A percentile compares a stretch with the other conserved stretches of the same genome.
Evolutionary conservation across 2,888 invertebrate species (phyloP).

Genomic region (Ectobius pallidus): DNA sequence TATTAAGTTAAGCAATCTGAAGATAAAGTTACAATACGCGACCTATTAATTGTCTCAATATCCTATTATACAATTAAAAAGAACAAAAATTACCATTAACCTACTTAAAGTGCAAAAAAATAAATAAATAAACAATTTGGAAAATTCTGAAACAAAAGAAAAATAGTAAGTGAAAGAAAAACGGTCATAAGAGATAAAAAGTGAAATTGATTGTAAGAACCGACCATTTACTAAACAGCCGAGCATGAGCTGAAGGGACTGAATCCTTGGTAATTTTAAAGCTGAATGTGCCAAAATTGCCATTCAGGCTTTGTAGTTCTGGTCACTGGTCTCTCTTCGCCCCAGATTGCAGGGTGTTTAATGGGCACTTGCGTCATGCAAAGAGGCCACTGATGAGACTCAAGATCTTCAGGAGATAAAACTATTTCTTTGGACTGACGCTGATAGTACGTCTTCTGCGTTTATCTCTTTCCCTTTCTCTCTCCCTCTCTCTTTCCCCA

Average conservation of each 20-base stretch:
- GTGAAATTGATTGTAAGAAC: conserved; percentile 33
- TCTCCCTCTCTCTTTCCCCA: too few species aligned
- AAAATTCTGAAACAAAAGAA: conserved; percentile 4
- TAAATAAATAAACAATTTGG: background rate
- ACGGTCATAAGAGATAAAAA: conserved; percentile 13
- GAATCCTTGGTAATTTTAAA: conserved; percentile 4
- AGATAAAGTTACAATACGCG: background rate
- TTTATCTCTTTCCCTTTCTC: conserved; percentile 29
- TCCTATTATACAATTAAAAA: too few species aligned
- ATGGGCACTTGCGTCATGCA: background rate
- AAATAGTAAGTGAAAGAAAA: background rate
- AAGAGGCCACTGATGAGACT: too few species aligned
- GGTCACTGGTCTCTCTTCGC: background rate
- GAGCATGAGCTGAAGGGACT: conserved; percentile 12
- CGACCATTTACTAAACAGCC: conserved; percentile 35
- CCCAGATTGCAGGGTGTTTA: background rate
- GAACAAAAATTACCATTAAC: too few species aligned
- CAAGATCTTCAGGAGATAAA: too few species aligned
- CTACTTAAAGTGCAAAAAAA: too few species aligned
- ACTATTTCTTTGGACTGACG: conserved; percentile 40
- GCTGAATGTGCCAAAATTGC: conserved; percentile 6
- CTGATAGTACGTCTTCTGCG: conserved; percentile 34
- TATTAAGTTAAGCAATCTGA: background rate
- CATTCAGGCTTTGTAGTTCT: too few species aligned
- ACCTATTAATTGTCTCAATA: background rate